Conservation (phyloP, 1,140 invertebrate species). For the Diabrotica virgifera region DNA sequence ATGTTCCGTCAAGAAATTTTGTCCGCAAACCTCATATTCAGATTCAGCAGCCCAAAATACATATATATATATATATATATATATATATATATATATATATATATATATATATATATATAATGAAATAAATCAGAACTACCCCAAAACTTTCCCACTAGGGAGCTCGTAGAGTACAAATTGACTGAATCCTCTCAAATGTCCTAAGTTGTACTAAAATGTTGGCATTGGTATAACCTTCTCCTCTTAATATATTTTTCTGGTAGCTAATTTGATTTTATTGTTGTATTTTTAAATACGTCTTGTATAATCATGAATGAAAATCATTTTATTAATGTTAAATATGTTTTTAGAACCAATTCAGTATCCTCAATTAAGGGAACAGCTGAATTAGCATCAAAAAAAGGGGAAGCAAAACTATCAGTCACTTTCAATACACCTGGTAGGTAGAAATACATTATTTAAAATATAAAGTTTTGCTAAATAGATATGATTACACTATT, state of each 20-base stretch:
- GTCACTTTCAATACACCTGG: slow-evolving; percentile 14
- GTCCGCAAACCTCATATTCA: too few relatives aligned
- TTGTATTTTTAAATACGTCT: not conserved
- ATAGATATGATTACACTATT: not conserved
- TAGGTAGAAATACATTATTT: not conserved
- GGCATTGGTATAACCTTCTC: not conserved
- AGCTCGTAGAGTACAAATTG: too few relatives aligned
- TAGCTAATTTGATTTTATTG: too few relatives aligned
- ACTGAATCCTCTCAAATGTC: too few relatives aligned
- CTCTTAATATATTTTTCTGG: not conserved
- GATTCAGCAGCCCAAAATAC: too few relatives aligned
- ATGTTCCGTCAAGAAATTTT: too few relatives aligned
- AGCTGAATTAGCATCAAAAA: slow-evolving; percentile 1
- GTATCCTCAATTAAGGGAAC: slow-evolving; percentile 8
- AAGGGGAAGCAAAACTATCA: slow-evolving; percentile 14
- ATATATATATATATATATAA: too few relatives aligned
- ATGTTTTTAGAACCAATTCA: slow-evolving; percentile 8
- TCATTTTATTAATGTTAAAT: not conserved
- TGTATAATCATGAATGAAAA: not conserved
- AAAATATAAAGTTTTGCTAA: not conserved
- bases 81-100: too few relatives aligned
- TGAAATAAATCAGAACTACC: too few relatives aligned
- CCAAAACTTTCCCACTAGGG: too few relatives aligned
- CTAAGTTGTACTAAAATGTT: too few relatives aligned
- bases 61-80: too few relatives aligned